Conservation (phyloP, 2,888 invertebrate genomes). For the Mythimna pallens region DNA sequence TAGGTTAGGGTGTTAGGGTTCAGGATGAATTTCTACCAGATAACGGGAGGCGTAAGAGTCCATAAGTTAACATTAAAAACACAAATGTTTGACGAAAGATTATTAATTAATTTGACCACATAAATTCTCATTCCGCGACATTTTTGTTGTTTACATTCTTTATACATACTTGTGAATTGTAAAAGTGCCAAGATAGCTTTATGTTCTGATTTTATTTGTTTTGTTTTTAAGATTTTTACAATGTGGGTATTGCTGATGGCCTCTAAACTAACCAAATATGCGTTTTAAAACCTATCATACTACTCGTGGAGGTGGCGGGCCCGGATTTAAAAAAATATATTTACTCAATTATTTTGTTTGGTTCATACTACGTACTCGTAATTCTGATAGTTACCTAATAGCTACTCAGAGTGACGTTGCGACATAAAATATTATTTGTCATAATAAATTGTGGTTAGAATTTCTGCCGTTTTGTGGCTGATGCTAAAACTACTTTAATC, state of each 20-base stretch:
- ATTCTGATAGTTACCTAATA: background rate
- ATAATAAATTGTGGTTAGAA: background rate
- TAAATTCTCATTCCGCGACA: background rate
- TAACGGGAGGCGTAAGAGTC: background rate
- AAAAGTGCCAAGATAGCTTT: slow-evolving; percentile 23
- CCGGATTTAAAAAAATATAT: background rate
- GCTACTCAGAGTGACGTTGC: background rate
- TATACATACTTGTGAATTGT: slow-evolving; percentile 27
- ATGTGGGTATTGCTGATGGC: slow-evolving; percentile 2
- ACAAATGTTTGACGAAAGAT: background rate
- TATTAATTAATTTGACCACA: background rate
- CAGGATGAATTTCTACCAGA: background rate
- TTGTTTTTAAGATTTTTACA: slow-evolving; percentile 5
- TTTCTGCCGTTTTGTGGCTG: background rate
- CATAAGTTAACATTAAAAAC: background rate
- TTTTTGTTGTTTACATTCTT: slow-evolving; percentile 13
- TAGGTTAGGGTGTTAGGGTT: background rate
- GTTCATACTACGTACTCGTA: background rate
- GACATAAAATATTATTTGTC: background rate
- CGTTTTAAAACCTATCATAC: background rate
- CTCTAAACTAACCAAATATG: background rate
- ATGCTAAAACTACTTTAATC: background rate
- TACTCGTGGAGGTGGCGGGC: too few relatives aligned
- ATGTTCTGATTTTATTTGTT: slow-evolving; percentile 25
- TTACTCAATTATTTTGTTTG: background rate